These are phyloP conservation scores for Pammene aurita DNA, from an alignment of 2,888 invertebrate genomes.

Conservation along the genomic window DNA sequence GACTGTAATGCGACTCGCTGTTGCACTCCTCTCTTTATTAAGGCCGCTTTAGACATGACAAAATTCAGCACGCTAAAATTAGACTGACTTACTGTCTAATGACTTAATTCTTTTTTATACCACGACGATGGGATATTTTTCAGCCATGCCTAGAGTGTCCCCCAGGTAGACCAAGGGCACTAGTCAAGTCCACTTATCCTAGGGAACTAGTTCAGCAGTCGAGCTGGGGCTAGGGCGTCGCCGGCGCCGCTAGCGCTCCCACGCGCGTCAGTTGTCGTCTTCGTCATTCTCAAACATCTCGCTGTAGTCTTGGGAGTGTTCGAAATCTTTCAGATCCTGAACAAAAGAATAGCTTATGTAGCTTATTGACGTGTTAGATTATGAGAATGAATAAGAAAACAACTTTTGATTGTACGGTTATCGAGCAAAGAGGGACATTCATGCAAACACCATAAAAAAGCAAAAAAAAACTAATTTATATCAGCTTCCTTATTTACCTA, in stretches of 20 bases:
- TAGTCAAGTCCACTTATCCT: neutral
- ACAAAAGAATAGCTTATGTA: constrained; percentile 54
- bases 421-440: neutral
- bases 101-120: too few relatives aligned
- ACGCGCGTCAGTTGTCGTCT: constrained; percentile 71
- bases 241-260: constrained; percentile 36
- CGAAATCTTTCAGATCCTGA: constrained; percentile 79
- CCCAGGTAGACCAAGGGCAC: neutral
- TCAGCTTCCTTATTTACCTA: too few relatives aligned
- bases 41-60: neutral
- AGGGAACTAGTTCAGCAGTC: neutral
- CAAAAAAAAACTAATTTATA: neutral
- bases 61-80: too few relatives aligned
- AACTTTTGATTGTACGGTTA: constrained; percentile 49
- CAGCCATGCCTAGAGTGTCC: too few relatives aligned
- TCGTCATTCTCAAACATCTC: constrained; percentile 82
- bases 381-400: constrained; percentile 74
- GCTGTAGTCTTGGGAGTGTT: constrained; percentile 76
- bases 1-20: too few relatives aligned
- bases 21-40: too few relatives aligned
- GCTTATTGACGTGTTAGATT: constrained; percentile 40
- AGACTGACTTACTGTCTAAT: too few relatives aligned
- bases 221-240: constrained; percentile 14
- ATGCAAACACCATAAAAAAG: neutral
- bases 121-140: too few relatives aligned